Evolutionary conservation across 1,140 invertebrate species (phyloP), one percentile per base, ranked within the genome.

Genomic region (Drosophila pallidifrons): DNA sequence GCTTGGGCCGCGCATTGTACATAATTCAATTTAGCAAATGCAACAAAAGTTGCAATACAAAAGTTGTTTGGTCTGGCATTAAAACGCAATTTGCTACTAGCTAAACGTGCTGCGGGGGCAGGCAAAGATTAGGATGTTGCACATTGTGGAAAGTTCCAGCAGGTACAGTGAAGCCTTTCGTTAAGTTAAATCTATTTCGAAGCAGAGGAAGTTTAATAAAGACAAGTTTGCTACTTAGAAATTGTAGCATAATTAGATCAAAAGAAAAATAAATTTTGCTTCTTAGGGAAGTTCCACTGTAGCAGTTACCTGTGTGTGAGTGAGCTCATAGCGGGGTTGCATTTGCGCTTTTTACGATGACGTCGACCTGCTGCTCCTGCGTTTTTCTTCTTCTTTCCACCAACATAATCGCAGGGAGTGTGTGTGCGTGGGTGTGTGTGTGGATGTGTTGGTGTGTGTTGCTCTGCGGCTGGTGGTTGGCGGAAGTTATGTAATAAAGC

Each of bases 401-500:
- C 58, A 38, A 15, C 54, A 38, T 57, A 55, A 41, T 59, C 46
- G 46, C 43, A 69, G n/a, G 8, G 52, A 10, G 28, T 55, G 74
- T 78, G 51, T 41, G 65, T 15, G 28, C 35, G 74, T 75, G 60
- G 30, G 43, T 30, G 35, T 61, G 43, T 55, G 43, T 58, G 52
- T 45, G 49, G 6, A 35, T 60, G 63, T 13, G 30, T n/a, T n/a
- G 35, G 46, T 38, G 55, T 28, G 6, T 25, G 8, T 10, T 67
- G 64, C 63, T 45, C 75, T 88, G 73, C 52, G 59, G 77, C 64
- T 69, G 43, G 59, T 28, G 59, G 72, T 65, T 77, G 55, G 32
- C 93, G 93, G 83, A 94, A 93, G 93, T 93, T 78, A 68, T 64
- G 85, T 91, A 82, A 91, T 89, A 88, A 82, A 91, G 89, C 82